Percentiles rank a stretch among this genome's conserved stretches.
phyloP scores from a whole-genome alignment of 2,888 invertebrate species.

The Drosophila koepferae region DNA sequence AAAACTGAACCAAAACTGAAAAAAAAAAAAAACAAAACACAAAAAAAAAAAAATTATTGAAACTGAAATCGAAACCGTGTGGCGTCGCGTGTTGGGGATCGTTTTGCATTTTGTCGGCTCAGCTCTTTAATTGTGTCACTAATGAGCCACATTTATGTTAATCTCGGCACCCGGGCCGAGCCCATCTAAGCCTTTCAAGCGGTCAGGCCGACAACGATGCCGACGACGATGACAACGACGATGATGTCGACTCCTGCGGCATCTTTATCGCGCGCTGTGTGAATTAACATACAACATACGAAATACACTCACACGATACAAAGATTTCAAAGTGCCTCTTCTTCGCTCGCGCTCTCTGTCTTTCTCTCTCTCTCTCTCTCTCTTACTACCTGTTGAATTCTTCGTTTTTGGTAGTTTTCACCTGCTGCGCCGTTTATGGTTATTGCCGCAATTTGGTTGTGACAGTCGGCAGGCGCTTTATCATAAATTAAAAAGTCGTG shows the following conservation, averaged over 20 bases:
- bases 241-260: constrained; percentile 21
- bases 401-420: constrained; percentile 76
- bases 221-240: constrained; percentile 1
- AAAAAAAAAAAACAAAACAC: not conserved
- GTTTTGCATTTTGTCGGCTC: constrained; percentile 46
- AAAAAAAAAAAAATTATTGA: not conserved
- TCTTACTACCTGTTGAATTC: constrained; percentile 15
- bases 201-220: constrained; percentile 31
- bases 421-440: constrained; percentile 81
- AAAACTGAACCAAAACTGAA: not conserved
- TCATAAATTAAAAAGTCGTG: constrained; percentile 81
- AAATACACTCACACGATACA: constrained; percentile 39
- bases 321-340: constrained; percentile 19
- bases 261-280: constrained; percentile 61
- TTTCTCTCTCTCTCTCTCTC: not conserved
- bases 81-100: constrained; percentile 24
- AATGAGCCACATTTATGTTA: constrained; percentile 82
- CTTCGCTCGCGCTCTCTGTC: not conserved
- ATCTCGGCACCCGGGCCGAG: constrained; percentile 71
- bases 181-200: constrained; percentile 66
- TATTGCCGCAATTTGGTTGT: constrained; percentile 81
- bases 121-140: constrained; percentile 78
- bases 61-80: constrained; percentile 16
- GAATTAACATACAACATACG: constrained; percentile 64
- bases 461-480: constrained; percentile 81